Conservation (phyloP, 1,140 invertebrate genomes). For the Procambarus virginalis region DNA sequence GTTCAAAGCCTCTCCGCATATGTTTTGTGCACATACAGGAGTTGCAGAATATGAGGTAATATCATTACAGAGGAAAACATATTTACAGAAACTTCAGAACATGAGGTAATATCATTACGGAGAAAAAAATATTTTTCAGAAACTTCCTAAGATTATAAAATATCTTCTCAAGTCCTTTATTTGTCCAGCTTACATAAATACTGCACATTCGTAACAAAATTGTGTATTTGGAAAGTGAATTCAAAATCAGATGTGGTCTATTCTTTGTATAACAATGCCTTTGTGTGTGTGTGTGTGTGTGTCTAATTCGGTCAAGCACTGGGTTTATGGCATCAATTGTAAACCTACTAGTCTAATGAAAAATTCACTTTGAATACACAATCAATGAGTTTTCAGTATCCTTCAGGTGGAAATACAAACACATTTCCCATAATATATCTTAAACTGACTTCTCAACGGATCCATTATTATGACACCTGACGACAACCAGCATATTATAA, state of each 20-base stretch:
- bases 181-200: conserved; percentile 16
- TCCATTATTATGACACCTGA: conserved; percentile 22
- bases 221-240: background rate
- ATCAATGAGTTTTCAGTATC: background rate
- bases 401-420: conserved; percentile 25
- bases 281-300: background rate
- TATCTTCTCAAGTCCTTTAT: background rate
- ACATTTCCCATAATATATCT: conserved; percentile 4
- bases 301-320: background rate
- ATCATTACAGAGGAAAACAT: conserved; percentile 22
- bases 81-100: conserved; percentile 12
- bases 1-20: conserved; percentile 40
- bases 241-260: background rate
- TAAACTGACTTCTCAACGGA: conserved; percentile 17
- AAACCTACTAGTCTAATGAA: background rate
- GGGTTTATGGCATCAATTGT: background rate
- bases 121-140: conserved; percentile 17
- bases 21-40: conserved; percentile 24
- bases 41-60: conserved; percentile 44
- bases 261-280: background rate
- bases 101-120: conserved; percentile 7
- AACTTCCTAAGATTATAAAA: conserved; percentile 19
- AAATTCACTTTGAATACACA: conserved; percentile 1
- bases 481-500: conserved; percentile 17
- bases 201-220: conserved; percentile 9